These are phyloP conservation scores for Drosophila longiperda DNA, from an alignment of 2,888 invertebrate species.

Conservation along the genomic window DNA sequence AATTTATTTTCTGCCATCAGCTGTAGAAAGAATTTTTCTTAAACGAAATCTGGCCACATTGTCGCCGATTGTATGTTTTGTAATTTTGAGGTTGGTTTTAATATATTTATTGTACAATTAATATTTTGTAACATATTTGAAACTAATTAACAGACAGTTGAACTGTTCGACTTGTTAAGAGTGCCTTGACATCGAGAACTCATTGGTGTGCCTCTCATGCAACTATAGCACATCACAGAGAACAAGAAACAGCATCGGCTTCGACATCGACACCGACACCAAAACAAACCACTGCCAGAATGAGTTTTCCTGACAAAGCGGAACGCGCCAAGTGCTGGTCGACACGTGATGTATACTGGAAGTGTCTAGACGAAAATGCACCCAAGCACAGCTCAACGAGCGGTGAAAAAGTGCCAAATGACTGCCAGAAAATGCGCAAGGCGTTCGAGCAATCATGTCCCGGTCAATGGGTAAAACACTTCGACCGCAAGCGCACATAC, in stretches of 20 bases:
- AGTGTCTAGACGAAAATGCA: constrained; percentile 91
- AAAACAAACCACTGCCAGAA: constrained; percentile 79
- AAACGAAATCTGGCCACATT: constrained; percentile 32
- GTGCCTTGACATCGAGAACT: neutral
- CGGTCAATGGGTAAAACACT: constrained; percentile 96
- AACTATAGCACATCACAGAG: neutral
- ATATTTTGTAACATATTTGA: neutral
- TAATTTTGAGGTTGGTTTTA: constrained; percentile 73
- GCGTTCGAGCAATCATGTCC: constrained; percentile 92
- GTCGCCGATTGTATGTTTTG: constrained; percentile 56
- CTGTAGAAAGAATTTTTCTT: constrained; percentile 12
- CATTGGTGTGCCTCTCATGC: neutral
- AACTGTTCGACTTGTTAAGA: neutral
- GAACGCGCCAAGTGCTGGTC: constrained; percentile 93
- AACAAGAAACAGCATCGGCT: neutral
- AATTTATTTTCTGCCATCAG: constrained; percentile 15
- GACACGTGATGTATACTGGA: constrained; percentile 94
- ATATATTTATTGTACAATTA: constrained; percentile 12
- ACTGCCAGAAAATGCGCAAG: constrained; percentile 90
- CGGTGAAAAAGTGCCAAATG: constrained; percentile 86
- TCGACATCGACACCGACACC: constrained; percentile 3
- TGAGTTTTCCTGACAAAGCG: constrained; percentile 93
- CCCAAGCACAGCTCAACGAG: constrained; percentile 85
- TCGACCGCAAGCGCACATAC: constrained; percentile 95
- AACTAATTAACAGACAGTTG: neutral